Evolutionary conservation across 2,888 invertebrate species (phyloP), one percentile per base, ranked within the genome.

Genomic region (Entomobrya proxima): DNA sequence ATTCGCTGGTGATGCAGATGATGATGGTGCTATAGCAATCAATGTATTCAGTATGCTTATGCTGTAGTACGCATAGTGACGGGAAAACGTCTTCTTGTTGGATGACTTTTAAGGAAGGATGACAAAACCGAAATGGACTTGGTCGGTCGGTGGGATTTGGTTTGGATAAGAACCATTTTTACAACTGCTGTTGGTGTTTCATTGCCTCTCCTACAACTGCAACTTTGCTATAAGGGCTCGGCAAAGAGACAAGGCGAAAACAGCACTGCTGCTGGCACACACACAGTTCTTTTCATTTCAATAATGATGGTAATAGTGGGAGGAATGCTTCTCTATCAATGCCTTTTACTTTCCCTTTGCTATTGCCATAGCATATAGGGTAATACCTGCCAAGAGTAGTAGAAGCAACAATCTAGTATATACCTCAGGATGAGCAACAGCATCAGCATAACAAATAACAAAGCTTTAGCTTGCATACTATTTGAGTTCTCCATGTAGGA

Each of bases 71-170:
- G 69, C 69, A 69, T 69, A 24, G 21, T 24, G 44, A 44, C 24
- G 5, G 4, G 32, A 37, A 21, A 11, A 18, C 27, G 30, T 47
- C 44, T 67, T 11, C 67, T 44, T 47, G 24, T 47, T 27, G 72
- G 79, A 52, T 79, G 79, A 79, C 79, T 82, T 82, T 74, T 55
- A 82, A 61, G 74, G 81, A 74, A 82, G 74, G 47, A 82, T 83
- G 83, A 83, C 83, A 83, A 83, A 83, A 75, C 83, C 83, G 67
- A 83, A 83, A 83, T 83, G 83, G 76, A 83, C 75, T 75, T 64
- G 76, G 75, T 72, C 44, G 50, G 69, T 72, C 58, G 72, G 80
- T 80, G 47, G 58, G 55, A 80, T 80, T 80, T 72, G 72, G 72
- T 80, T 67, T 72, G 67, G 80, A 69, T 80, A 80, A 80, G 80